Percentiles rank a stretch among this genome's conserved stretches.
These are phyloP conservation scores for Patella caerulea DNA, from an alignment of 2,888 invertebrate genomes.

Conservation along the genomic window DNA sequence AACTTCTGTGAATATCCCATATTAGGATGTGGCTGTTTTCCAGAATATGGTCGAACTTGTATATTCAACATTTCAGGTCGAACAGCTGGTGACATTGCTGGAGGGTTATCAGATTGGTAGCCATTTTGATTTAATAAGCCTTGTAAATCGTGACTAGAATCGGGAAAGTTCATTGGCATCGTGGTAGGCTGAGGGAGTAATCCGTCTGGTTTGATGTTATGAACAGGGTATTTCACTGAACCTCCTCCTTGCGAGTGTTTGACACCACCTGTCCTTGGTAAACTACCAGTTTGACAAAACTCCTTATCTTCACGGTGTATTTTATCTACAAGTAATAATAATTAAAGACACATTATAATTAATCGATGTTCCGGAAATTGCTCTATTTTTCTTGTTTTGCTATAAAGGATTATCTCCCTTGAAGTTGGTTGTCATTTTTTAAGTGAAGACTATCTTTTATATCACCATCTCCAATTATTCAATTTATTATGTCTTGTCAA, in stretches of 20 bases:
- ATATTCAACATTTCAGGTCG: conserved; percentile 6
- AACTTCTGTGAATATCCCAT: neutral
- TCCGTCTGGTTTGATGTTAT: neutral
- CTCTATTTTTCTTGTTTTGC: no score
- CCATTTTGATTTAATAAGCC: neutral
- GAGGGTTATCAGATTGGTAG: neutral
- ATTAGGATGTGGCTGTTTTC: neutral
- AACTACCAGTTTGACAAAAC: neutral
- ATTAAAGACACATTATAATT: neutral
- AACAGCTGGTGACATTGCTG: neutral
- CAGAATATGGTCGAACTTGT: neutral
- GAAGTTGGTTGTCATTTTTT: no score
- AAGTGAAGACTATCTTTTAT: no score
- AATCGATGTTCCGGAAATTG: no score
- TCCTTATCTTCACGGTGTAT: neutral
- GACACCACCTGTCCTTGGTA: neutral
- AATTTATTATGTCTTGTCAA: no score
- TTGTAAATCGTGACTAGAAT: neutral
- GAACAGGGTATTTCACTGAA: neutral
- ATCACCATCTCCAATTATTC: no score
- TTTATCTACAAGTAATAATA: neutral
- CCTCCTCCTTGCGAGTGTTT: neutral
- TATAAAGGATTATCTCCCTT: no score
- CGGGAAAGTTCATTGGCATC: neutral
- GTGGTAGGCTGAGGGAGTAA: neutral